Base-by-base conservation (phyloP, 2,888 invertebrate species). In the Apomyelois bistriatella region DNA sequence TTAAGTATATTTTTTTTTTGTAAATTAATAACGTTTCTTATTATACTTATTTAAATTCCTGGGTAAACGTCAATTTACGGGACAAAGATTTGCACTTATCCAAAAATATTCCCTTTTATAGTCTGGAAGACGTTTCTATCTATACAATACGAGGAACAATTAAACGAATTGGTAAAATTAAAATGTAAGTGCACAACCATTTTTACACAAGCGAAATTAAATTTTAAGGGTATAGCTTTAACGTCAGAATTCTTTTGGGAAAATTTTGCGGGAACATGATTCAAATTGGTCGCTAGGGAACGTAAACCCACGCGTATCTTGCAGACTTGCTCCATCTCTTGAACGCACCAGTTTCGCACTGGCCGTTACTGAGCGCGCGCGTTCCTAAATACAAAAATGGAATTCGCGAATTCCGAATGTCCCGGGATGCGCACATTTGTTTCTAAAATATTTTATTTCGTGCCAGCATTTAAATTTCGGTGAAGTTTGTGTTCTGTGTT, bases 231-330 rank as follows among this genome's bases (percentile, higher is more conserved):
- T 2, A 35, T 52, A 57, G 57, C 54, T 32, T 53, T 66, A 76
- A 73, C 72, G 79, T 76, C 65, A 60, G 67, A 66, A 68, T 62
- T 73, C 57, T 60, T 57, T 53, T 66, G 65, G 58, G 60, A 57
- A 61, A 56, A 54, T 52, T 57, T 43, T 58, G 65, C 52, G 54
- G 65, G 66, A 66, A 59, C 64, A 71, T 77, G 72, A 77, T 74
- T 75, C 70, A 74, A 75, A 75, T 66, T 68, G 65, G 64, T 70
- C 64, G 66, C 66, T 61, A 59, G 56, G 55, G 53, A 61, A 70
- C 68, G 64, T 58, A 61, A 78, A 66, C 82, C 82, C 83, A 85
- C 85, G 84, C 84, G 73, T 76, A 81, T 80, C 73, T 68, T 74
- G 81, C 62, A 65, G 74, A 74, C 69, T 71, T 72, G 60, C 70